Conservation (phyloP, 2,888 invertebrate genomes). For the Rhamphomyia laevipes region DNA sequence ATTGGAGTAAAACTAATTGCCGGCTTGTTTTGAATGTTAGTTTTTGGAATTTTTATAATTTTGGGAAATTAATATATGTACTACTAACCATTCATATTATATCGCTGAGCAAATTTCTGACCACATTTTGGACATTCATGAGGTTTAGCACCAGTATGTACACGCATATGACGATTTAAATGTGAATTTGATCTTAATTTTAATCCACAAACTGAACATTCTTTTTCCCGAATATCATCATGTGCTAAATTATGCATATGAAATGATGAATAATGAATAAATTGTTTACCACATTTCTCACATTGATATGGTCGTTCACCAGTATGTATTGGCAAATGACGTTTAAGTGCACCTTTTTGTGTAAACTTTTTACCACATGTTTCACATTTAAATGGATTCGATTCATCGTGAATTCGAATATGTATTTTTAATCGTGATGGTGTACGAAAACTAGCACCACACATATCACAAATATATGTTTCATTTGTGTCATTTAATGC, state of each 20-base stretch:
- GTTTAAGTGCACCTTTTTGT: constrained; percentile 41
- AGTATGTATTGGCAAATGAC: constrained; percentile 43
- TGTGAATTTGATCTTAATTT: constrained; percentile 39
- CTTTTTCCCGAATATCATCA: constrained; percentile 21
- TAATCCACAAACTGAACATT: constrained; percentile 32
- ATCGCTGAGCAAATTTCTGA: constrained; percentile 14
- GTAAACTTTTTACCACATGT: constrained; percentile 43
- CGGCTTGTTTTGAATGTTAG: too few species aligned
- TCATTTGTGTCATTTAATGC: constrained; percentile 4
- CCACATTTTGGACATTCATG: constrained; percentile 15
- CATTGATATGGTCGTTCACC: constrained; percentile 39
- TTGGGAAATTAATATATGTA: too few species aligned
- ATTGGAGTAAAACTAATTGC: too few species aligned
- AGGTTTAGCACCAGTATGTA: constrained; percentile 33
- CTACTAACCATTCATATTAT: constrained; percentile 10
- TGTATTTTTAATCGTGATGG: constrained; percentile 40
- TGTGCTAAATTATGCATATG: constrained; percentile 38
- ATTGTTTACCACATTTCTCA: constrained; percentile 37
- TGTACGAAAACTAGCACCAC: constrained; percentile 42
- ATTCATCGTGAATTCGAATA: constrained; percentile 41
- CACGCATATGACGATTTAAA: constrained; percentile 37
- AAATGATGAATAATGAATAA: constrained; percentile 37
- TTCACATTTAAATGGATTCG: constrained; percentile 39
- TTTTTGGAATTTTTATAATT: too few species aligned
- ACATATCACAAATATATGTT: constrained; percentile 32